Conservation (phyloP, 1,140 invertebrate genomes). For the Parapsyche elsis region DNA sequence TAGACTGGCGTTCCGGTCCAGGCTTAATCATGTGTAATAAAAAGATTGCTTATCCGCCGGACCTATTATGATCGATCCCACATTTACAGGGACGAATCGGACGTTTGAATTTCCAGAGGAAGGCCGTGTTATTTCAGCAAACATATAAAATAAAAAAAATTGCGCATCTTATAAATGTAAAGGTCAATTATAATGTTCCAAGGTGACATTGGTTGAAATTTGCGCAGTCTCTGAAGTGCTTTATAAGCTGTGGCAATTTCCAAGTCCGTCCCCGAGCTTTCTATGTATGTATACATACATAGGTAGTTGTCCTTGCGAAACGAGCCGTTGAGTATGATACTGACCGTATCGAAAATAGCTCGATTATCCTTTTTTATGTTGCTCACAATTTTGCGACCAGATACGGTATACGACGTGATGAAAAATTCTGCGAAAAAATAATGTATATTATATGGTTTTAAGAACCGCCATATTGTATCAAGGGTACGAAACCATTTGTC, state of each 20-base stretch:
- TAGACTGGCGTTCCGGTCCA: not conserved
- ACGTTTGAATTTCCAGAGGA: too few relatives aligned
- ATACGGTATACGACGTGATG: not conserved
- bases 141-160: not conserved
- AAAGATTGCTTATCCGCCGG: constrained; percentile 45
- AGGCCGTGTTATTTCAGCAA: not conserved
- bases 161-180: too few relatives aligned
- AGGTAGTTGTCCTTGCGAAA: not conserved
- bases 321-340: not conserved
- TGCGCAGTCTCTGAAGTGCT: not conserved
- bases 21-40: constrained; percentile 52
- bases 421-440: too few relatives aligned
- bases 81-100: too few relatives aligned
- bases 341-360: not conserved
- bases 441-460: too few relatives aligned
- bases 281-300: too few relatives aligned
- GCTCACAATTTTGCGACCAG: not conserved
- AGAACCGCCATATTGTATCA: too few relatives aligned
- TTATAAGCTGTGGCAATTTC: not conserved
- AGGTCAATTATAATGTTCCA: not conserved
- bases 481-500: too few relatives aligned
- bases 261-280: not conserved
- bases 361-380: constrained; percentile 5
- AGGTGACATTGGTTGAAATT: not conserved
- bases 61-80: constrained; percentile 35